phyloP scores from a whole-genome alignment of 2,888 invertebrate species.

The Dendrolimus houi region DNA sequence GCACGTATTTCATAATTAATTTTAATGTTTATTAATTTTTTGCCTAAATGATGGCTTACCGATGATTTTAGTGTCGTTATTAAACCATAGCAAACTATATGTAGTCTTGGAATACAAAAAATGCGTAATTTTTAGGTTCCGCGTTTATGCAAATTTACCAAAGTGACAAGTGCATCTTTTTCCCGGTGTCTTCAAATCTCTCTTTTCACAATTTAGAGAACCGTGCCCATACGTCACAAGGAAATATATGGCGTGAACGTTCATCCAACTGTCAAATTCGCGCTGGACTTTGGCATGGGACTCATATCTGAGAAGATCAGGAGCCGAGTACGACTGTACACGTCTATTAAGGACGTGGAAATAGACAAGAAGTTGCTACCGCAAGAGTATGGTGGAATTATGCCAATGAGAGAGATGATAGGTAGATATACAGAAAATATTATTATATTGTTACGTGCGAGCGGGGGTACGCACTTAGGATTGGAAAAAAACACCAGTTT shows the following conservation, averaged over 20 bases:
- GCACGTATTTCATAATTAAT: no score
- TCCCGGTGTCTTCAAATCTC: not conserved
- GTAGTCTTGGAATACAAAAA: no score
- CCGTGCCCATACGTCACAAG: conserved; percentile 87
- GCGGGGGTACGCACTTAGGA: no score
- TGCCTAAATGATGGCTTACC: no score
- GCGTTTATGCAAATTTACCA: no score
- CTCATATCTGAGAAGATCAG: conserved; percentile 86
- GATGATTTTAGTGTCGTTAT: no score
- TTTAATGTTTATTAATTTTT: no score
- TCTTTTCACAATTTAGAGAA: conserved; percentile 69
- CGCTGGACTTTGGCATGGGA: conserved; percentile 85
- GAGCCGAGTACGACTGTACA: conserved; percentile 81
- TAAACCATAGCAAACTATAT: no score
- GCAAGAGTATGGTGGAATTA: conserved; percentile 88
- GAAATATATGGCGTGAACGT: conserved; percentile 86
- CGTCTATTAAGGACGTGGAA: conserved; percentile 76
- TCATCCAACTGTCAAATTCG: conserved; percentile 84
- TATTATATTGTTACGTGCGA: no score
- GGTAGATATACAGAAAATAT: conserved; percentile 59
- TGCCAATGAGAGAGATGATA: conserved; percentile 90
- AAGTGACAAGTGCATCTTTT: conserved; percentile 1
- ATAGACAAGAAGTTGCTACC: conserved; percentile 82
- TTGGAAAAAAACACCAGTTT: no score
- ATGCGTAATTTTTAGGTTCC: no score